phyloP scores from a whole-genome alignment of 2,797 vertebrate genomes.

The Siniperca undulata region DNA sequence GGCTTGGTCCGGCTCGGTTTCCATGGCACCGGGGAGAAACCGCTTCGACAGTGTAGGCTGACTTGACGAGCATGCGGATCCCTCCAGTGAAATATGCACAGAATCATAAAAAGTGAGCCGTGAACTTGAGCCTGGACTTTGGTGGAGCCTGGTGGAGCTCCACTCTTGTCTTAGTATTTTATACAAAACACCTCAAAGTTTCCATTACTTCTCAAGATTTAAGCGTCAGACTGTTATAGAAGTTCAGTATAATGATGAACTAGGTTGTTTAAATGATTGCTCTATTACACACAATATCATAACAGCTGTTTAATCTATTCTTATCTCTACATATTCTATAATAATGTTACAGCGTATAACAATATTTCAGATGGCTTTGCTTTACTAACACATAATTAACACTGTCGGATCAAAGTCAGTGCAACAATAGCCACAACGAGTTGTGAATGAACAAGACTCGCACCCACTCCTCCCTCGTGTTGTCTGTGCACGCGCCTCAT shows the following conservation, averaged over 20 bases:
- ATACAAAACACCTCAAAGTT: background rate
- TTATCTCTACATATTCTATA: background rate
- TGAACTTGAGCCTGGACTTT: background rate
- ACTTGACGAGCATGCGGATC: conserved; percentile 29
- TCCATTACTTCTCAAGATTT: background rate
- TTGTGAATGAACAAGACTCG: conserved; percentile 79
- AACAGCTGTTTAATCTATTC: background rate
- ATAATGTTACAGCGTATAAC: background rate
- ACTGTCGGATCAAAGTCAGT: conserved; percentile 25
- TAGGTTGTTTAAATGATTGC: background rate
- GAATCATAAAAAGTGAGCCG: background rate
- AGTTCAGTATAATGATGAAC: background rate
- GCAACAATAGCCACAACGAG: conserved; percentile 46
- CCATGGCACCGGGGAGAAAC: conserved; percentile 78
- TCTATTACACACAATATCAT: background rate
- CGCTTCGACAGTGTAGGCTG: conserved; percentile 45
- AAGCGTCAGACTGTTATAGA: background rate
- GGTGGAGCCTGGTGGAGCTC: background rate
- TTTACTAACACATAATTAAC: background rate
- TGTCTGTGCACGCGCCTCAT: conserved; percentile 48
- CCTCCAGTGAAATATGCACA: conserved; percentile 6
- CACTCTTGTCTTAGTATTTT: background rate
- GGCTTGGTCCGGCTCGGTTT: conserved; percentile 73
- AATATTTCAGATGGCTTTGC: background rate
- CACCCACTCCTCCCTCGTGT: conserved; percentile 55